A percentile compares a stretch with the other conserved stretches of the same genome.
phyloP scores from a whole-genome alignment of 1,140 invertebrate species.

The Oscheius sp. region DNA sequence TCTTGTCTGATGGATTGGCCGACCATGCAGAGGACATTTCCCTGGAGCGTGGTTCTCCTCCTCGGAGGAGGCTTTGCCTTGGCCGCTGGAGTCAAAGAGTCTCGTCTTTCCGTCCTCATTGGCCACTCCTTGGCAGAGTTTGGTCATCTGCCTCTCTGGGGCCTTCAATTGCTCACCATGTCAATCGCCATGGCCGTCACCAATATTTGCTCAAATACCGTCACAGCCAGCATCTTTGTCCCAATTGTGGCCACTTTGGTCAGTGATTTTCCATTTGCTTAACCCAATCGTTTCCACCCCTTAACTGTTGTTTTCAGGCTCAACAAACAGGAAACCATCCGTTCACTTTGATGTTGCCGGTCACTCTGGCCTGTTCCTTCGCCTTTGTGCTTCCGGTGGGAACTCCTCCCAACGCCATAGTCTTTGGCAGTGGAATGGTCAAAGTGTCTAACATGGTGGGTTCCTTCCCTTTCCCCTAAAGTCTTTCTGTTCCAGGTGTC shows the following conservation, averaged over 20 bases:
- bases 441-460: constrained; percentile 63
- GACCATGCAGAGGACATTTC: constrained; percentile 61
- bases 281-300: not conserved
- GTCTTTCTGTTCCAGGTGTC: constrained; percentile 24
- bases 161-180: constrained; percentile 58
- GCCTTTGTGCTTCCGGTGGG: constrained; percentile 76
- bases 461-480: constrained; percentile 6
- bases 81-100: constrained; percentile 60
- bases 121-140: constrained; percentile 56
- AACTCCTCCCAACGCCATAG: constrained; percentile 87
- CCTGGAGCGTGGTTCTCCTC: constrained; percentile 65
- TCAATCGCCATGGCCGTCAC: constrained; percentile 62
- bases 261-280: constrained; percentile 3
- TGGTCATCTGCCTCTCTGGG: constrained; percentile 50
- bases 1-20: constrained; percentile 61
- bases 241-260: constrained; percentile 54
- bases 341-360: constrained; percentile 80
- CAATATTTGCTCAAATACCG: constrained; percentile 65
- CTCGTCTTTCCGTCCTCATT: constrained; percentile 46
- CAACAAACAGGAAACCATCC: constrained; percentile 68
- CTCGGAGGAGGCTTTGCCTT: constrained; percentile 65
- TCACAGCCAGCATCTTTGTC: constrained; percentile 63
- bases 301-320: not conserved
- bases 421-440: constrained; percentile 68
- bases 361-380: constrained; percentile 75